Conservation (phyloP, 2,113 vertebrate species). For the Hydropotes inermis region DNA sequence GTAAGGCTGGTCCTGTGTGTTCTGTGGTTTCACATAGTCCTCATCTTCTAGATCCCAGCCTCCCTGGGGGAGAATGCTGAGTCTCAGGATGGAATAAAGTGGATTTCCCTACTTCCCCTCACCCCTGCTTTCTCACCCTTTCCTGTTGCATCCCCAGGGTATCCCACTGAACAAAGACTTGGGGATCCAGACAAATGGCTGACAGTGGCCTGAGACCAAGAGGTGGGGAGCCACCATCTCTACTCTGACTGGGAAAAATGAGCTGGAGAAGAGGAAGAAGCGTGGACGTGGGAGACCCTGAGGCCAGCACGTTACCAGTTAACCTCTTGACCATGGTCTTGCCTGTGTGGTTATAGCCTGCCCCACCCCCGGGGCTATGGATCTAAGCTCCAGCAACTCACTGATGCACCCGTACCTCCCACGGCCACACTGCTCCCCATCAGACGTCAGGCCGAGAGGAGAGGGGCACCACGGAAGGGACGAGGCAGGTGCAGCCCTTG, state of each 20-base stretch:
- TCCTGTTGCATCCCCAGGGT: not conserved
- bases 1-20: not conserved
- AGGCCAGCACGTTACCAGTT: accelerated
- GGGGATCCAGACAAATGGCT: not conserved
- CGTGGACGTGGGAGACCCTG: accelerated
- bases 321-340: not conserved
- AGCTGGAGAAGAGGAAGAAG: not conserved
- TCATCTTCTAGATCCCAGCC: not conserved
- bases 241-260: not conserved
- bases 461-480: not conserved
- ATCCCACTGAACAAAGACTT: not conserved
- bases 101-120: not conserved
- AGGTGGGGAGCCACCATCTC: not conserved
- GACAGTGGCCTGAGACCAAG: not conserved
- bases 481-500: accelerated
- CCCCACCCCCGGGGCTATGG: not conserved
- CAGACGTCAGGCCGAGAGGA: not conserved
- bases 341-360: not conserved
- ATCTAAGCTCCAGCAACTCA: not conserved
- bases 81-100: not conserved
- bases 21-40: accelerated
- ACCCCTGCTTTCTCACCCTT: no score
- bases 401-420: accelerated
- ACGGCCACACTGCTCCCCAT: accelerated
- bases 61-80: not conserved